A percentile compares a stretch with the other conserved stretches of the same genome.
phyloP scores from a whole-genome alignment of 2,113 vertebrate genomes.

The Nematolebias whitei region DNA sequence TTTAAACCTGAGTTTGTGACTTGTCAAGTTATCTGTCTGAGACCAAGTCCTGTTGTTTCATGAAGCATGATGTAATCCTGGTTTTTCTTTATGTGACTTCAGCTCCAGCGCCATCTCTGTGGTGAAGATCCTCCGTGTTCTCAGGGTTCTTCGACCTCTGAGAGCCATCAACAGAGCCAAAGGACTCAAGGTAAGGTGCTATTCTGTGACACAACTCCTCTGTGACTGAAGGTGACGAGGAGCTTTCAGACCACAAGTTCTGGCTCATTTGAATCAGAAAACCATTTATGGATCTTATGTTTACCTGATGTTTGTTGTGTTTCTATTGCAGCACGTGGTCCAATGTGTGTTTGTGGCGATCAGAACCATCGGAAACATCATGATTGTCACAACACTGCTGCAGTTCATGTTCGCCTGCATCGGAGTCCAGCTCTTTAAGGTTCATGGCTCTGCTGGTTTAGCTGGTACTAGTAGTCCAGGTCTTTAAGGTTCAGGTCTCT shows the following conservation, averaged over 20 bases:
- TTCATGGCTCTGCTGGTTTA: conserved; percentile 38
- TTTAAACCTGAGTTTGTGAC: no score
- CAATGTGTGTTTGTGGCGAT: conserved; percentile 95
- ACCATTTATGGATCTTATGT: neutral
- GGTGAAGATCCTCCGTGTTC: conserved; percentile 92
- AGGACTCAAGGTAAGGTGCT: conserved; percentile 86
- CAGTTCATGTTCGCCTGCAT: conserved; percentile 97
- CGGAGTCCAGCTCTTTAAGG: conserved; percentile 96
- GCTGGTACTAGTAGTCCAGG: neutral
- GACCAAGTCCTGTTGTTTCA: neutral
- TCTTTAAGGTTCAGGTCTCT: no score
- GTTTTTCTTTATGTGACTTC: conserved; percentile 5
- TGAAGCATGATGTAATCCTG: neutral
- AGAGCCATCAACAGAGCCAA: conserved; percentile 95
- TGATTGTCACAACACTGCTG: conserved; percentile 91
- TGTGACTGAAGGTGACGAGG: neutral
- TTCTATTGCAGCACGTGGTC: conserved; percentile 85
- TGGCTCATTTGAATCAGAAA: neutral
- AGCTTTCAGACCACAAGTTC: neutral
- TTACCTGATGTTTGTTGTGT: neutral
- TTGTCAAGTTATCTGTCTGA: neutral
- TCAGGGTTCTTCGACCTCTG: conserved; percentile 89
- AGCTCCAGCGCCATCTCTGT: conserved; percentile 94
- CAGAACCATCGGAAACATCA: conserved; percentile 93
- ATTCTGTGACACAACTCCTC: no score